Percentiles rank a stretch among this genome's conserved stretches.
Conservation (phyloP, 2,113 vertebrate genomes). For the Elgaria multicarinata region DNA sequence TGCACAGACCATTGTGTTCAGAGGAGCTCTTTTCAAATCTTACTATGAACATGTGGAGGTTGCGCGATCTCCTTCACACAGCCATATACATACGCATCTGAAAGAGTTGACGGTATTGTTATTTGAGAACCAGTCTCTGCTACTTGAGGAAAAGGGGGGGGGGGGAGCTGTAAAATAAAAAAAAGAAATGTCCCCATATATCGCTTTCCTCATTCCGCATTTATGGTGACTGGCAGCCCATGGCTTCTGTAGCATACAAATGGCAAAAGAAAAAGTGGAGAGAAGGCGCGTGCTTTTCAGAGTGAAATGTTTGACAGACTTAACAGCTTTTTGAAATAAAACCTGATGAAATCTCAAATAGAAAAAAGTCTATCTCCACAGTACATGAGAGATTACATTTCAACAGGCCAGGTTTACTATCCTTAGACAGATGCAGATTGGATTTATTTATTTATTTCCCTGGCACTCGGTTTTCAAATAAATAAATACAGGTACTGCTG, state of each 20-base stretch:
- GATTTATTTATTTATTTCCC: constrained; percentile 44
- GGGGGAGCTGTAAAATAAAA: constrained; percentile 54
- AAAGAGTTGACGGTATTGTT: too few relatives aligned
- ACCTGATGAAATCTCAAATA: constrained; percentile 73
- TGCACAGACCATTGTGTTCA: neutral
- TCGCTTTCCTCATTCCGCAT: constrained; percentile 64
- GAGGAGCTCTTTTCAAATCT: neutral
- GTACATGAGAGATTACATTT: constrained; percentile 57
- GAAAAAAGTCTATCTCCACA: constrained; percentile 56
- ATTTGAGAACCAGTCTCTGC: constrained; percentile 48
- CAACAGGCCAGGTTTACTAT: constrained; percentile 49
- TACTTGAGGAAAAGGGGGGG: constrained; percentile 32
- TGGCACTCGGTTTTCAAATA: neutral
- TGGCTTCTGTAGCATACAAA: constrained; percentile 67
- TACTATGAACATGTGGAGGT: neutral
- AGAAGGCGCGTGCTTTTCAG: constrained; percentile 59
- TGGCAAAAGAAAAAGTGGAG: constrained; percentile 32
- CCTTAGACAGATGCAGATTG: constrained; percentile 50
- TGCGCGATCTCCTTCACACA: neutral
- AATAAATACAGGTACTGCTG: constrained; percentile 8
- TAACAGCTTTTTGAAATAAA: constrained; percentile 71
- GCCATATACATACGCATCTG: neutral
- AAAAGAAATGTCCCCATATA: constrained; percentile 58
- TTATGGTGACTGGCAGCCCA: constrained; percentile 69
- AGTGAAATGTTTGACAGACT: constrained; percentile 73